Conservation (phyloP, 2,113 vertebrate genomes). For the Burhinus oedicnemus region DNA sequence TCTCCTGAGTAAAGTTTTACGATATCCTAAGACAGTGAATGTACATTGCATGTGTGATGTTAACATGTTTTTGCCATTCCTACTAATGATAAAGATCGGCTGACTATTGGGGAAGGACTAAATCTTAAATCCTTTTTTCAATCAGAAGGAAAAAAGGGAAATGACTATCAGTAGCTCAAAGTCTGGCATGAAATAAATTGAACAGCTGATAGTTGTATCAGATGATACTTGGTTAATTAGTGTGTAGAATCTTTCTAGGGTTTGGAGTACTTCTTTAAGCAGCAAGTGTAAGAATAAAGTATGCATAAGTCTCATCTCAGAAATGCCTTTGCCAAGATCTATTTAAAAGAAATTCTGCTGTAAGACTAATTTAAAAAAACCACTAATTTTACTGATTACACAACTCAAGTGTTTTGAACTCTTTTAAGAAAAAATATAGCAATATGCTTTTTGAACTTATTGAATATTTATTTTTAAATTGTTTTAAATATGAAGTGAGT, state of each 20-base stretch:
- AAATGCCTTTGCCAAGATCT: not conserved
- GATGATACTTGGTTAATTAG: not conserved
- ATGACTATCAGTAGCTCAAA: not conserved
- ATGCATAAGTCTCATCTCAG: not conserved
- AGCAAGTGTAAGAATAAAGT: not conserved
- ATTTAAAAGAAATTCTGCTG: not conserved
- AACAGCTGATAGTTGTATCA: not conserved
- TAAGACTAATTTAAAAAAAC: not conserved
- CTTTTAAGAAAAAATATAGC: not conserved
- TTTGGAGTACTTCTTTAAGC: not conserved
- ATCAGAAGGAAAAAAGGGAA: not conserved
- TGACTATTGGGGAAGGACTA: not conserved
- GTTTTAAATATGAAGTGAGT: not conserved
- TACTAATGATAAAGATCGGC: rapidly evolving
- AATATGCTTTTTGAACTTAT: not conserved
- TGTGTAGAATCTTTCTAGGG: not conserved
- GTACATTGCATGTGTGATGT: not conserved
- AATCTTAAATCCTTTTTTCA: not conserved
- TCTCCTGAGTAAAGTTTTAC: not conserved
- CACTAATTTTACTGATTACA: not conserved
- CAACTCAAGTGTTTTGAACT: not conserved
- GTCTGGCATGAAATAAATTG: not conserved
- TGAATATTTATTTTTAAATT: not conserved
- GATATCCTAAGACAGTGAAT: not conserved
- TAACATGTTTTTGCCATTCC: not conserved